Percentiles rank a stretch among this genome's conserved stretches.
Conservation (phyloP, 2,113 vertebrate genomes). For the Epinephelus cyanopodus region DNA sequence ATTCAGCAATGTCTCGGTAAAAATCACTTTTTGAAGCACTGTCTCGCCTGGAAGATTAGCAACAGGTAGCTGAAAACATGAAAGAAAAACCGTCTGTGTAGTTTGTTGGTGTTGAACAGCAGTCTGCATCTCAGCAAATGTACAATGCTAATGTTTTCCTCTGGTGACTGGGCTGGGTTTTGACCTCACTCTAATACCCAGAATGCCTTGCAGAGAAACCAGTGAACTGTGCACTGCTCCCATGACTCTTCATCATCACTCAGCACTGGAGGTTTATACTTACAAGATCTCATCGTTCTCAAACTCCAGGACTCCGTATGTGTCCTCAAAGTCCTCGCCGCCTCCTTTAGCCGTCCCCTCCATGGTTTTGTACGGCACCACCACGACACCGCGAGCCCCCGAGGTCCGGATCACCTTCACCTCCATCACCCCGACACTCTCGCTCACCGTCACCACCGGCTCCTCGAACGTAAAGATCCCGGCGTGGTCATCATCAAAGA, state of each 20-base stretch:
- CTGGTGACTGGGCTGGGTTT: background rate
- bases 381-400: slow-evolving; percentile 93
- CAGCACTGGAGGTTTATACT: slow-evolving; percentile 77
- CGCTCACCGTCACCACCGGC: slow-evolving; percentile 88
- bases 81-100: too few species aligned
- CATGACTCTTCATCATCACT: background rate
- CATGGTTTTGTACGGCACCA: slow-evolving; percentile 93
- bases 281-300: slow-evolving; percentile 96
- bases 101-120: too few species aligned
- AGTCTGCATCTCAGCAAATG: too few species aligned
- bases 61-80: too few species aligned
- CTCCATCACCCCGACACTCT: slow-evolving; percentile 95
- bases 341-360: slow-evolving; percentile 95
- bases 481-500: slow-evolving; percentile 96
- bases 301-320: slow-evolving; percentile 94
- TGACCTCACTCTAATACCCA: background rate
- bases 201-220: background rate
- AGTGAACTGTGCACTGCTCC: background rate
- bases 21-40: too few species aligned
- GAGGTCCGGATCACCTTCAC: slow-evolving; percentile 93
- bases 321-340: slow-evolving; percentile 98
- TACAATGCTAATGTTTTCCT: too few species aligned
- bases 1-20: too few species aligned
- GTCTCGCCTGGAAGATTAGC: too few species aligned
- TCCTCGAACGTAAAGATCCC: slow-evolving; percentile 98